A percentile compares a stretch with the other conserved stretches of the same genome.
Evolutionary conservation across 2,797 vertebrate genomes (phyloP).

Genomic region (Sebastes cheni): DNA sequence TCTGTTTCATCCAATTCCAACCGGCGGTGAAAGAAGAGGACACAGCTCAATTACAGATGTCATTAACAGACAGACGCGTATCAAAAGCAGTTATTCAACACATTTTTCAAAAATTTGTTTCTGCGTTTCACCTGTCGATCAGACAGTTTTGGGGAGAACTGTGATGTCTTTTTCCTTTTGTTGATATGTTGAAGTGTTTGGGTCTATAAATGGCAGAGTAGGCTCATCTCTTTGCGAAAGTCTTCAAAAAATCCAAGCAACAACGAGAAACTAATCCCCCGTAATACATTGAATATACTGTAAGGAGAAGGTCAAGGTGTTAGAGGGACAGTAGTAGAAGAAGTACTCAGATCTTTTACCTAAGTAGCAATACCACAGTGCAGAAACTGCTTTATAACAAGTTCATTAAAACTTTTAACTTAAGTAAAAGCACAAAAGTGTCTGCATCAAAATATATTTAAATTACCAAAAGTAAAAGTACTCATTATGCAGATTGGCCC

Average conservation of each 20-base stretch:
- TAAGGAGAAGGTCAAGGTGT: neutral
- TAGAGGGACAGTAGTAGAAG: neutral
- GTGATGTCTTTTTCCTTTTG: neutral
- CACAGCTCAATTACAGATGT: slow-evolving; percentile 62
- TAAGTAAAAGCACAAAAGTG: too few species aligned
- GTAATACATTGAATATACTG: neutral
- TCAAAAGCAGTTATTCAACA: neutral
- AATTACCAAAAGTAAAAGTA: too few species aligned
- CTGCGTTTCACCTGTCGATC: neutral
- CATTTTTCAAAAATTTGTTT: neutral
- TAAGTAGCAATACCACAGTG: too few species aligned
- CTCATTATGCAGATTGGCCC: too few species aligned
- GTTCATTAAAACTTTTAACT: too few species aligned
- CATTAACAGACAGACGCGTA: slow-evolving; percentile 16
- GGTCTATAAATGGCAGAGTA: too few species aligned
- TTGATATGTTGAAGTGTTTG: neutral
- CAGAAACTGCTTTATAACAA: too few species aligned
- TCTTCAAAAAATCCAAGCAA: neutral
- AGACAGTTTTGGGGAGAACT: neutral
- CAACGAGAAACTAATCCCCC: neutral
- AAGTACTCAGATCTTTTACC: neutral
- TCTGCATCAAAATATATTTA: too few species aligned
- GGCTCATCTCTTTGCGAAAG: neutral
- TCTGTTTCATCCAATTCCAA: slow-evolving; percentile 37
- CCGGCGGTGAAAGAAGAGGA: neutral